Percentiles rank a stretch among this genome's conserved stretches.
phyloP scores from a whole-genome alignment of 2,797 vertebrate genomes.

The Distichodus sexfasciatus region DNA sequence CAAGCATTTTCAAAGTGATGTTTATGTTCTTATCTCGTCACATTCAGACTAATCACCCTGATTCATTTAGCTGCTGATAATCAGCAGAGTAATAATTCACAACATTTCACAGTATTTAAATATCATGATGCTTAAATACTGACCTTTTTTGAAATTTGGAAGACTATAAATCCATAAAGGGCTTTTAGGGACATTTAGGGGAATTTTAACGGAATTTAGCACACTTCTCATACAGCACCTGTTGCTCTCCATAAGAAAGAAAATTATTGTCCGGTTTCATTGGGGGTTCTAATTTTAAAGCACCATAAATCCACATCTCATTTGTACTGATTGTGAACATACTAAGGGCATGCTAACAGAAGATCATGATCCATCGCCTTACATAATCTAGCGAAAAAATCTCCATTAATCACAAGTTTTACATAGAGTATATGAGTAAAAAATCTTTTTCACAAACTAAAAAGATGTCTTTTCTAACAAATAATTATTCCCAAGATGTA shows the following conservation, averaged over 20 bases:
- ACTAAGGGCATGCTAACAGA: slow-evolving; percentile 68
- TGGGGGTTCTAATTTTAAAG: background rate
- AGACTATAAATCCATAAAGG: slow-evolving; percentile 32
- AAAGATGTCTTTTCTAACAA: slow-evolving; percentile 30
- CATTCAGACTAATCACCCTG: background rate
- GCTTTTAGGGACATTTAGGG: too few relatives aligned
- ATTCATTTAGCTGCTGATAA: slow-evolving; percentile 4
- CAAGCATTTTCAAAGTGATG: too few relatives aligned
- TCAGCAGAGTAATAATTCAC: slow-evolving; percentile 9
- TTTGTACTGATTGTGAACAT: slow-evolving; percentile 68
- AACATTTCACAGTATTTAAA: background rate
- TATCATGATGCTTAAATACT: too few relatives aligned
- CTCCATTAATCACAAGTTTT: background rate
- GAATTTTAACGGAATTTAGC: too few relatives aligned
- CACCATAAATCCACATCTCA: background rate
- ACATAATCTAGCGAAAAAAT: background rate
- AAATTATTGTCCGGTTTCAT: too few relatives aligned
- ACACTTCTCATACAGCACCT: background rate
- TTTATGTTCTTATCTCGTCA: background rate
- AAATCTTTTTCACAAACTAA: background rate
- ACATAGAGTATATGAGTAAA: too few relatives aligned
- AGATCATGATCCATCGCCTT: background rate
- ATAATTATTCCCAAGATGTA: slow-evolving; percentile 32
- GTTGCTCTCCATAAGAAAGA: too few relatives aligned
- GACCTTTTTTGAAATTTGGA: too few relatives aligned